Evolutionary conservation across 37 sponge, comb jelly and placozoan species (phyloP), one percentile per base, ranked within the genome.

Genomic region (Cladorhizidae sp.): DNA sequence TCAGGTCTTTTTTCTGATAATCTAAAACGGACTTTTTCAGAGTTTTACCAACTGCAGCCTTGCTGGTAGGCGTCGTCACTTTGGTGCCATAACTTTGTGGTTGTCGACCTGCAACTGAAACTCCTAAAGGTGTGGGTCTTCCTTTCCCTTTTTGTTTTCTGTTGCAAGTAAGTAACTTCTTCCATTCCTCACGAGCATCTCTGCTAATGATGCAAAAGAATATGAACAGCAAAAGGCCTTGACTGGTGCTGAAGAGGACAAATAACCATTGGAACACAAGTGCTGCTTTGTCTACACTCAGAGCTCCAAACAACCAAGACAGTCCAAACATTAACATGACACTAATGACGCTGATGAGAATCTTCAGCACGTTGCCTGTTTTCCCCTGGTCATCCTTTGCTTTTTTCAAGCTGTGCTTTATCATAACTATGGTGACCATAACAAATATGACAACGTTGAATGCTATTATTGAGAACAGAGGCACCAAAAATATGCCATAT

Each of bases 261-360:
- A 88, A 88, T 6, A 78, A 56, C 83, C 83, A 78, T 43, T 77
- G 73, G 70, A 88, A 88, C 3, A 63, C 78, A 29, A 52, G 17
- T 21, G 62, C 55, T 28, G 71, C 76, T 38, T 61, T 49, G 37
- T 58, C 57, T 21, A 88, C 67, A 26, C 67, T 81, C 12, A 88
- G 55, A 22, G 83, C 83, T 59, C 79, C 88, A 82, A 88, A 88
- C 57, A 83, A 25, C 88, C 88, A 88, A 1, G 77, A 70, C n/a
- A 82, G 57, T 29, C 88, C 88, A 61, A 82, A 78, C 58, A 82
- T 67, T 18, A 79, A 8, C 86, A 86, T 86, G 58, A 79, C 51
- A 52, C 80, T 40, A 23, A 69, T 14, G 35, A 87, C 26, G 28
- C 76, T 75, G 61, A 81, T 42, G 21, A 81, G 40, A 42, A 75